Percentiles rank a stretch among this genome's conserved stretches.
Conservation (phyloP, 2,888 invertebrate genomes). For the Xylocampa areola region DNA sequence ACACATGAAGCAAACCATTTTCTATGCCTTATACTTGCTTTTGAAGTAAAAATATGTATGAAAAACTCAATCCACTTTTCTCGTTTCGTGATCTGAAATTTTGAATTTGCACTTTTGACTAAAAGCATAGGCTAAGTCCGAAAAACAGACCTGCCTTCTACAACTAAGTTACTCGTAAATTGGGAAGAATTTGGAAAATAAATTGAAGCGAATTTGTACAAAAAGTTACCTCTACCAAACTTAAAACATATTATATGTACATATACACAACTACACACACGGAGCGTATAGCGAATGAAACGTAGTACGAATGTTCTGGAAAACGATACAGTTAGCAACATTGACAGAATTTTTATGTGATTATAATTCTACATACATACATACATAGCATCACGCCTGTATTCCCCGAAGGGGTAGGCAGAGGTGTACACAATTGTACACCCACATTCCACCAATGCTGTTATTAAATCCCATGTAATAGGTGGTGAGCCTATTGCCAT, state of each 20-base stretch:
- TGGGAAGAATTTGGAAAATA: slow-evolving; percentile 22
- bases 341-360: no score
- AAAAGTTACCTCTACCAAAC: slow-evolving; percentile 51
- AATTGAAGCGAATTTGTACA: slow-evolving; percentile 39
- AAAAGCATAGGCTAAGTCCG: slow-evolving; percentile 19
- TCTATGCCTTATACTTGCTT: not conserved
- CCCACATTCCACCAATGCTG: no score
- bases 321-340: slow-evolving; percentile 8
- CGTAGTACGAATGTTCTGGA: slow-evolving; percentile 3
- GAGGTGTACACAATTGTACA: no score
- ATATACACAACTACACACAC: slow-evolving; percentile 34
- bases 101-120: slow-evolving; percentile 24
- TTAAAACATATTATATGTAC: slow-evolving; percentile 40
- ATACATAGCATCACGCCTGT: no score
- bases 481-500: no score
- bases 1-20: slow-evolving; percentile 17
- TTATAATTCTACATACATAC: no score
- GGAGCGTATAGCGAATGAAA: slow-evolving; percentile 16
- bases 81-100: slow-evolving; percentile 29
- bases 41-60: not conserved
- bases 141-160: slow-evolving; percentile 18
- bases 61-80: no score
- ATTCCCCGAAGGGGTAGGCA: no score
- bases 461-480: no score
- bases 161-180: slow-evolving; percentile 9